phyloP scores from a whole-genome alignment of 2,888 invertebrate species.

The Volucella zonaria region DNA sequence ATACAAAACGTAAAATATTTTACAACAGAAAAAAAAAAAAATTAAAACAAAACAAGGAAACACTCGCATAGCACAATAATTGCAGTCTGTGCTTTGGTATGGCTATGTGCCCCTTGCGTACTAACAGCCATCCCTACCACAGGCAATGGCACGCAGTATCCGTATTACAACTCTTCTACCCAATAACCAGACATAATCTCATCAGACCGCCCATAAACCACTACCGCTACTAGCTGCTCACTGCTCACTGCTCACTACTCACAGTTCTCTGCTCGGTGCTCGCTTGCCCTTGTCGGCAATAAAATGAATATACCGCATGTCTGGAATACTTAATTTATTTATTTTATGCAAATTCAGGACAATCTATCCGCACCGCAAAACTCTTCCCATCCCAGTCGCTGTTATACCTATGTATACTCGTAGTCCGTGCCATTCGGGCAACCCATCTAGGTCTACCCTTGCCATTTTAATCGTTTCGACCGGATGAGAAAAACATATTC shows the following conservation, averaged over 20 bases:
- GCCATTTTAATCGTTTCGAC: conserved; percentile 68
- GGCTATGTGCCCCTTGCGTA: neutral
- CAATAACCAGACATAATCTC: conserved; percentile 68
- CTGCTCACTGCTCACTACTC: neutral
- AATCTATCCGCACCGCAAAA: conserved; percentile 72
- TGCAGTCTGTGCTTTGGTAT: conserved; percentile 8
- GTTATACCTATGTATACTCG: too few relatives aligned
- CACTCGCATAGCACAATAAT: conserved; percentile 31
- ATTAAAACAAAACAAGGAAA: conserved; percentile 47
- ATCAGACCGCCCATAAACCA: conserved; percentile 74
- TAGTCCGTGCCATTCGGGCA: too few relatives aligned
- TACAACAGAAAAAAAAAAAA: conserved; percentile 7
- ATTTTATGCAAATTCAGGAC: conserved; percentile 74
- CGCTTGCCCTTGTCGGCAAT: conserved; percentile 72
- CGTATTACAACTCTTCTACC: neutral
- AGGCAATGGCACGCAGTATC: conserved; percentile 12
- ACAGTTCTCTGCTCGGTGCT: conserved; percentile 32
- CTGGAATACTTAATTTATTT: conserved; percentile 74
- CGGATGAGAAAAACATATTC: conserved; percentile 64
- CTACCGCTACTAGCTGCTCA: conserved; percentile 22
- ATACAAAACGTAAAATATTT: neutral
- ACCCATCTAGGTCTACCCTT: conserved; percentile 28
- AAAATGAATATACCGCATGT: conserved; percentile 74
- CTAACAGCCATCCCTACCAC: neutral
- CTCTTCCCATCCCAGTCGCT: conserved; percentile 43